A percentile compares a stretch with the other conserved stretches of the same genome.
Conservation (phyloP, 2,888 invertebrate genomes). For the Microctonus aethiopoides region DNA sequence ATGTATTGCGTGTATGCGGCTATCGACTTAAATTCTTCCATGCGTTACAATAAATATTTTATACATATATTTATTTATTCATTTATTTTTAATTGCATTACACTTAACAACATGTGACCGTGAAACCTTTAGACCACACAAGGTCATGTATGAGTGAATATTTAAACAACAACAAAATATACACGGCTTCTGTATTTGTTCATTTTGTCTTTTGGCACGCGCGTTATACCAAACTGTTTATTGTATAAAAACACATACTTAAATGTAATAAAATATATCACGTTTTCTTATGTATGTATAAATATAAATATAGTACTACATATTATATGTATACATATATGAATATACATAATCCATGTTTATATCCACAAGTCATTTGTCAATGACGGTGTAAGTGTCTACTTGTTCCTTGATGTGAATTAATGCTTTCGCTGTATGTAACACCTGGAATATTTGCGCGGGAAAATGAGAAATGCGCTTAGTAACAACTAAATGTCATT, state of each 20-base stretch:
- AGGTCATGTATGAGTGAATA: slow-evolving; percentile 45
- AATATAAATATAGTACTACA: too few species aligned
- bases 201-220: neutral
- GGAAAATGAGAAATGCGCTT: slow-evolving; percentile 28
- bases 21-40: too few species aligned
- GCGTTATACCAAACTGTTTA: neutral
- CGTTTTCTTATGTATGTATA: neutral
- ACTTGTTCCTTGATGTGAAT: neutral
- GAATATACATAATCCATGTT: neutral
- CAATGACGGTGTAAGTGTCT: slow-evolving; percentile 6
- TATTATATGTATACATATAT: too few species aligned
- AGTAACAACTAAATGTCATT: slow-evolving; percentile 36
- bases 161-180: too few species aligned
- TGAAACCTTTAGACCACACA: slow-evolving; percentile 55
- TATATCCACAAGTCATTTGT: neutral
- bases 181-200: slow-evolving; percentile 47
- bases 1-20: too few species aligned
- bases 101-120: slow-evolving; percentile 42
- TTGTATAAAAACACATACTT: neutral
- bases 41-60: slow-evolving; percentile 8
- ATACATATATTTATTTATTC: slow-evolving; percentile 30
- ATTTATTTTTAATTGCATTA: slow-evolving; percentile 30
- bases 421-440: slow-evolving; percentile 4
- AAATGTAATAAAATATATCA: too few species aligned
- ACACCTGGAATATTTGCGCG: slow-evolving; percentile 35